Evolutionary conservation across 37 sponge, comb jelly and placozoan species (phyloP), one percentile per base, ranked within the genome.

Genomic region (Ephydatia muelleri): DNA sequence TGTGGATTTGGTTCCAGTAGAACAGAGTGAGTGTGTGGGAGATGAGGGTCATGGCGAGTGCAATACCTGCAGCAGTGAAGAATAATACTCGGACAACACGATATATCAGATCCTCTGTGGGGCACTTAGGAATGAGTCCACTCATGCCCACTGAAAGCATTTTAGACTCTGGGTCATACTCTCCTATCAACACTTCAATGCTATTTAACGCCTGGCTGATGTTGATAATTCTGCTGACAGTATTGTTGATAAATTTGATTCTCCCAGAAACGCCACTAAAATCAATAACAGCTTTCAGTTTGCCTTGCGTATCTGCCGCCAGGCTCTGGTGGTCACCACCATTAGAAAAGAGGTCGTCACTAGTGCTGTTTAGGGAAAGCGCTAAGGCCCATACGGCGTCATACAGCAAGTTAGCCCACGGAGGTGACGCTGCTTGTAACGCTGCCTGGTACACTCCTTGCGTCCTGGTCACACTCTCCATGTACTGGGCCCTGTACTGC

Each of bases 321-420:
- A 64, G 32, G 0, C 31, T 34, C 40, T 47, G 38, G 0, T 77
- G 79, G n/a, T 80, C 72, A 70, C 43, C 36, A 11, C 2, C 1
- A 14, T 81, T 70, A 21, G 40, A 16, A 21, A 37, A 32, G 3
- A 81, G 70, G 22, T 38, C 70, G 29, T 68, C 40, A 16, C 39
- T 78, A 9, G 85, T 78, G 34, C 13, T 72, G 35, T 85, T 85
- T 13, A 85, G 86, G 13, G 85, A 77, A 16, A 85, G 70, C 21
- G 70, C 77, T 38, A 85, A 57, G 14, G 85, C 33, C 85, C 86
- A 85, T 5, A 79, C 29, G 3, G 57, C 86, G 79, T 85, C 86
- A 49, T 73, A 85, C n/a, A 37, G 19, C 16, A 69, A 13, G n/a
- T 39, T 37, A 2, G 72, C 82, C 70, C 40, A 81, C 11, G n/a